phyloP scores from a whole-genome alignment of 2,797 vertebrate genomes.

The Aphelocoma californica region DNA sequence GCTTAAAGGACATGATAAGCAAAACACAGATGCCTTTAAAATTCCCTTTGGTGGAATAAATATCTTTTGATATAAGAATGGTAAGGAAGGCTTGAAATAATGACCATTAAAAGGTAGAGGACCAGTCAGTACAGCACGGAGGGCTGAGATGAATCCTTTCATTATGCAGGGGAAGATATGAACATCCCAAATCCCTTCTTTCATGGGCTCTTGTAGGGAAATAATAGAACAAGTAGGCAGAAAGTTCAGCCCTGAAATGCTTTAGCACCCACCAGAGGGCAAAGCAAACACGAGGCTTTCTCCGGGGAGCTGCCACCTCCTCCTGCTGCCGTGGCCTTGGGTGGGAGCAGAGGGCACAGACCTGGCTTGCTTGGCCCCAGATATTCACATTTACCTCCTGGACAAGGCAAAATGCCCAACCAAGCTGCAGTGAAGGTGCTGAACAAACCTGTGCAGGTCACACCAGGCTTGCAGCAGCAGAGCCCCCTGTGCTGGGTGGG shows the following conservation, averaged over 20 bases:
- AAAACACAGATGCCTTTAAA: background rate
- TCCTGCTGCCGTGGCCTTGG: background rate
- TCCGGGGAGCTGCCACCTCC: background rate
- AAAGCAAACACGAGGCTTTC: background rate
- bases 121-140: background rate
- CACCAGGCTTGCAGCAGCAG: background rate
- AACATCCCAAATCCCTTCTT: background rate
- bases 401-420: background rate
- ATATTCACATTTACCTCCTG: background rate
- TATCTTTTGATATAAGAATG: fast-evolving
- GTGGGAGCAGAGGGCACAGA: background rate
- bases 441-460: fast-evolving
- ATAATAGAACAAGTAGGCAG: background rate
- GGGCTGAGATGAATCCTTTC: background rate
- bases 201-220: background rate
- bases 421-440: background rate
- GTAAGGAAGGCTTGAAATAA: background rate
- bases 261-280: background rate
- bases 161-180: background rate
- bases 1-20: background rate
- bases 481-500: background rate
- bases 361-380: background rate
- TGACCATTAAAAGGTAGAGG: background rate
- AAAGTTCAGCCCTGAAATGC: background rate
- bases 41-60: background rate